Percentiles rank a stretch among this genome's conserved stretches.
phyloP scores from a whole-genome alignment of 1,140 invertebrate genomes.

The Samia ricini region DNA sequence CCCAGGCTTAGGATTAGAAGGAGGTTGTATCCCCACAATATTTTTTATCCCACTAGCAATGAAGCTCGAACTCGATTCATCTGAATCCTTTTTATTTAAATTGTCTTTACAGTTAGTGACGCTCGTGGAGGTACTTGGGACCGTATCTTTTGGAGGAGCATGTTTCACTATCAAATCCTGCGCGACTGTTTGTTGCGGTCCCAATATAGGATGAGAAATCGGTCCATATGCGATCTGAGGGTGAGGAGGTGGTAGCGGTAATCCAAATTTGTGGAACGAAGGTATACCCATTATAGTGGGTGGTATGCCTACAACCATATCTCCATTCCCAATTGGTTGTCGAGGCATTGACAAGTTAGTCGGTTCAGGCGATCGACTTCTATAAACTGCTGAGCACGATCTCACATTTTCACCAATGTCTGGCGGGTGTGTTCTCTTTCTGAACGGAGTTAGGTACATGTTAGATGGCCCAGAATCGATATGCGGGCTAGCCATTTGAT shows the following conservation, averaged over 20 bases:
- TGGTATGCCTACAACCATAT: conserved; percentile 60
- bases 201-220: conserved; percentile 55
- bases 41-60: conserved; percentile 72
- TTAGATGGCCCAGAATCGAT: conserved; percentile 79
- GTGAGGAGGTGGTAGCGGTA: conserved; percentile 71
- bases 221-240: conserved; percentile 63
- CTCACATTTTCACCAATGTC: conserved; percentile 68
- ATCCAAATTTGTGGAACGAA: conserved; percentile 70
- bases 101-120: conserved; percentile 60
- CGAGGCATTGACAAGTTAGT: conserved; percentile 74
- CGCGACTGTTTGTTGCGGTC: conserved; percentile 67
- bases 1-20: conserved; percentile 70
- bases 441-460: conserved; percentile 71
- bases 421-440: conserved; percentile 75
- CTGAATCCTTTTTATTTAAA: conserved; percentile 43
- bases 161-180: conserved; percentile 76
- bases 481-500: conserved; percentile 52
- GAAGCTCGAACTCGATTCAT: conserved; percentile 50
- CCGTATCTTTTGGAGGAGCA: conserved; percentile 67
- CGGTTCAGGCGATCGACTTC: conserved; percentile 71
- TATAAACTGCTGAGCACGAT: conserved; percentile 61
- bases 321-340: conserved; percentile 44
- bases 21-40: conserved; percentile 72
- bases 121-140: conserved; percentile 55
- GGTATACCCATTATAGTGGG: conserved; percentile 63